phyloP scores from a whole-genome alignment of 2,797 vertebrate species.

The Rhynchotus rufescens region DNA sequence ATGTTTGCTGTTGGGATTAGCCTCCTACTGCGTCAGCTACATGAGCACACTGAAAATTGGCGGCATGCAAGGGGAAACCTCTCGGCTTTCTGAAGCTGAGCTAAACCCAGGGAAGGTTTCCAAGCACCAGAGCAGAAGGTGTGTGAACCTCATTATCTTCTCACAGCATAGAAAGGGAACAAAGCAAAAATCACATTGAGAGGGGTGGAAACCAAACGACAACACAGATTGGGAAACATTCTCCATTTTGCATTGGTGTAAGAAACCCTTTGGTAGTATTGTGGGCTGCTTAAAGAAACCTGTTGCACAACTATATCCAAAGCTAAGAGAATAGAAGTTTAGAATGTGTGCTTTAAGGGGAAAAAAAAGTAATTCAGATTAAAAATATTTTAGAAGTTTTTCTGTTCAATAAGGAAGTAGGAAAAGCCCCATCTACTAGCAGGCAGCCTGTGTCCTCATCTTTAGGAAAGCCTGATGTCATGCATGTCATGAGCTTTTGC shows the following conservation, averaged over 20 bases:
- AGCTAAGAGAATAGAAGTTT: not conserved
- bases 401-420: not conserved
- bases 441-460: not conserved
- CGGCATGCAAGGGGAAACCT: slow-evolving; percentile 41
- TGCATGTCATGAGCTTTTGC: not conserved
- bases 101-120: slow-evolving; percentile 70
- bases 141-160: slow-evolving; percentile 32
- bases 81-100: slow-evolving; percentile 60
- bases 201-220: slow-evolving; percentile 30
- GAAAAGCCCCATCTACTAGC: not conserved
- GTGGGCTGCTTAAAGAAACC: not conserved
- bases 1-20: slow-evolving; percentile 82
- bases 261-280: not conserved
- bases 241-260: not conserved
- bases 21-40: slow-evolving; percentile 61
- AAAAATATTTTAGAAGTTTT: not conserved
- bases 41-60: slow-evolving; percentile 59
- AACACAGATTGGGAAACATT: slow-evolving; percentile 12
- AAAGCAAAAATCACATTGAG: slow-evolving; percentile 37
- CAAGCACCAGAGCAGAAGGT: slow-evolving; percentile 58
- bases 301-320: not conserved
- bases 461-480: not conserved
- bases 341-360: not conserved
- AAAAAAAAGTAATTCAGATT: not conserved
- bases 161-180: slow-evolving; percentile 49